Base-by-base conservation (phyloP, 2,113 vertebrate genomes). In the Nettapus auritus region DNA sequence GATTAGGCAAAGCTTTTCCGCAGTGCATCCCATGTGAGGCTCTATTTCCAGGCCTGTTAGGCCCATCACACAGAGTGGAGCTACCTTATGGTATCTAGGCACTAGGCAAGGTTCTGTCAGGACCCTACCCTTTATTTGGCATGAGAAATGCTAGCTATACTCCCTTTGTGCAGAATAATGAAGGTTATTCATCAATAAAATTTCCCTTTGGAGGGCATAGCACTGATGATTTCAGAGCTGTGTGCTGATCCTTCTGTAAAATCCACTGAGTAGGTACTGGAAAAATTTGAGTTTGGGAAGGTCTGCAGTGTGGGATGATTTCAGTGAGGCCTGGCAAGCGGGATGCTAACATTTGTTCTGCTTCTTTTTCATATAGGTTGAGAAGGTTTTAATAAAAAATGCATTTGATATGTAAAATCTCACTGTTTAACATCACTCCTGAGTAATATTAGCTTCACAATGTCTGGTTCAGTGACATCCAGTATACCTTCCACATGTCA, bases 21-120 rank as follows among this genome's bases (percentile, higher is more conserved):
- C 10, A 12, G 14, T 31, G 13, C 29, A 7, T 40, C 26, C 46
- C 38, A 5, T 34, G 13, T 18, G 19, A 79, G 29, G 46, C 40
- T 50, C 42, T 48, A 19, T 26, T 89, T 55, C 34, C 20, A 77
- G 80, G 23, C 10, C 29, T 44, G 9, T 68, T 48, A 13, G 63
- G 1, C 12, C 19, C 53, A 12, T 38, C 7, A 62, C 26, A 9
- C 13, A 44, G 81, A 57, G 62, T 1, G 0, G 3, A 22, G 5
- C 31, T 73, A 21, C 42, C 6, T 69, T 50, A 6, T 11, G 7
- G 2, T 86, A 16, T 71, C 64, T 89, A 26, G 28, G 26, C 14
- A 29, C 68, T 90, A 29, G 23, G 29, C 13, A 34, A 6, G 11
- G 68, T n/a, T 13, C 21, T 67, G 42, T 36, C 62, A 16, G 59